Conservation (phyloP, 1,140 invertebrate species). For the Zelostemma sp. region DNA sequence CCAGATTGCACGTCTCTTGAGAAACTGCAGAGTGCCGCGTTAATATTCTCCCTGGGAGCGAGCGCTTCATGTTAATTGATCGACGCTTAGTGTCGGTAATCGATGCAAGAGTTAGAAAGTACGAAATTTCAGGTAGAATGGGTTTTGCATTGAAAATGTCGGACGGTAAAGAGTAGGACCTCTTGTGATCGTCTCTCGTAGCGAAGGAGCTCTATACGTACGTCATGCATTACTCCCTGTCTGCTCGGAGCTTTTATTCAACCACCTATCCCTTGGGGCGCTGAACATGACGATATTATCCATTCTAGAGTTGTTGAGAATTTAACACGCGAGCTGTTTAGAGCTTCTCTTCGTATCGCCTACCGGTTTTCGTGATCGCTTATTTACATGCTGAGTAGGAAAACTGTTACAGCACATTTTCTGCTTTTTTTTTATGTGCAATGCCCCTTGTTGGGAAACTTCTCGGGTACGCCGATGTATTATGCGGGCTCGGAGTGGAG, state of each 20-base stretch:
- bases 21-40: not conserved
- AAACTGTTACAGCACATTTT: not conserved
- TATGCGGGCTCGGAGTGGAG: not conserved
- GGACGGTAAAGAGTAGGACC: constrained; percentile 31
- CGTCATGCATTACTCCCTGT: constrained; percentile 43
- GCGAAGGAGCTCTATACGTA: constrained; percentile 36
- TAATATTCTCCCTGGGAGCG: not conserved
- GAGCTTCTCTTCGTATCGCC: constrained; percentile 27
- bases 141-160: constrained; percentile 26
- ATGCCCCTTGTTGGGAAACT: too few relatives aligned
- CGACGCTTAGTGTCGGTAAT: constrained; percentile 24
- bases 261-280: constrained; percentile 40
- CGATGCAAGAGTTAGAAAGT: constrained; percentile 30
- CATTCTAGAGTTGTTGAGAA: constrained; percentile 49
- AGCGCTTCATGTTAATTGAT: not conserved
- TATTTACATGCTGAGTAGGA: not conserved
- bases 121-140: constrained; percentile 22
- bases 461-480: too few relatives aligned
- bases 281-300: constrained; percentile 46
- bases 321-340: constrained; percentile 45
- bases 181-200: constrained; percentile 40
- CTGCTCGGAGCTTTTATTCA: constrained; percentile 46
- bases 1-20: too few relatives aligned
- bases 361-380: constrained; percentile 21
- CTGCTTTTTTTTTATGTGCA: too few relatives aligned